Evolutionary conservation across 2,113 vertebrate species (phyloP).

Genomic region (Anarhynchus alexandrinus): DNA sequence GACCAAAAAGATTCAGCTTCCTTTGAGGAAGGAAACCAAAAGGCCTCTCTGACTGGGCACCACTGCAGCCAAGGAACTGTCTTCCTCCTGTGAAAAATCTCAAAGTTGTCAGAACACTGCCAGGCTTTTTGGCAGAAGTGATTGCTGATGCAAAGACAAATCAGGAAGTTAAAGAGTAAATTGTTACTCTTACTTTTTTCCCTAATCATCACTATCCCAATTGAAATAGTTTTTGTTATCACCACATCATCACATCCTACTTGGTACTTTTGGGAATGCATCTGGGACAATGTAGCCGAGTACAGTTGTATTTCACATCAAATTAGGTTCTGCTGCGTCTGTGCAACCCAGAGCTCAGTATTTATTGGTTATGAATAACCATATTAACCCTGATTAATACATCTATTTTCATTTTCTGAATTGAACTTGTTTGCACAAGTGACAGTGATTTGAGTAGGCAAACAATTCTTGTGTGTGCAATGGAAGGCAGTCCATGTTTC

Average conservation of each 20-base stretch:
- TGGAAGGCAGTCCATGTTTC: not conserved
- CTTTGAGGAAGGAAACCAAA: not conserved
- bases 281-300: not conserved
- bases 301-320: not conserved
- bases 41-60: not conserved
- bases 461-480: not conserved
- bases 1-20: not conserved
- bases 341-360: not conserved
- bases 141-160: not conserved
- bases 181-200: not conserved
- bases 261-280: not conserved
- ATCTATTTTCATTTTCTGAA: not conserved
- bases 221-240: not conserved
- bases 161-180: not conserved
- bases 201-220: not conserved
- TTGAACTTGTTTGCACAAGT: not conserved
- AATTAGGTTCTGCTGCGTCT: not conserved
- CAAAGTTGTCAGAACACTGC: not conserved
- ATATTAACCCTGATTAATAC: not conserved
- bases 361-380: not conserved
- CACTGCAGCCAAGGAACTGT: not conserved
- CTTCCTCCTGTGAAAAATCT: not conserved
- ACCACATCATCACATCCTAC: not conserved
- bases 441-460: not conserved
- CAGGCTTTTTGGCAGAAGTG: not conserved